Evolutionary conservation across 2,113 vertebrate species (phyloP), one percentile per base, ranked within the genome.

Genomic region (Lagopus muta): DNA sequence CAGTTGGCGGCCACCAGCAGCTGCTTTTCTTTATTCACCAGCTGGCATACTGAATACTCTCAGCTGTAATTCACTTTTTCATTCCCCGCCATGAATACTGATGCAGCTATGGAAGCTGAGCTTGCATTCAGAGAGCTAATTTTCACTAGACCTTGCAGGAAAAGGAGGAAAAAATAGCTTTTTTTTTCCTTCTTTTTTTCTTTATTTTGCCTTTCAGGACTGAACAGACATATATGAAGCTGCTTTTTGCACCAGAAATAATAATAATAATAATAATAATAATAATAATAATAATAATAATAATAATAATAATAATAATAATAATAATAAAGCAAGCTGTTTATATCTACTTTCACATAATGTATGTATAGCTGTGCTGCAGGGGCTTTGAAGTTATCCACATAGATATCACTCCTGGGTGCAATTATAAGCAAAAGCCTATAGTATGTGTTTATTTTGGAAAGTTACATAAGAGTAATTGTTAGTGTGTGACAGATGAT

Each of bases 11-110:
- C 73, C 67, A 89, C 38, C 72, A 91, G 72, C 84, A 95, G 89
- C 93, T 96, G 94, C 57, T 83, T 94, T 88, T 75, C 90, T 89
- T 92, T 81, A 76, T 84, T 85, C 65, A 83, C 82, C 71, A 91
- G 83, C 86, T 96, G 96, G 64, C 82, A 91, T 34, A 36, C n/a
- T 50, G 43, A 91, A 85, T 58, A 30, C 66, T 58, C 13, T 75
- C 85, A 90, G 64, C 54, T 92, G 76, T 86, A 91, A 69, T 87
- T 95, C 38, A 42, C 30, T 62, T 69, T 82, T 93, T 78, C 45
- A 67, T 64, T 93, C 69, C 64, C 48, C 48, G 20, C 9, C 34
- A 61, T 61, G 94, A 93, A 74, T 90, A 89, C 43, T 81, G 87
- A 82, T 74, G 77, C 13, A 1, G 0, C 61, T 75, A 83, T 69